Evolutionary conservation across 2,888 invertebrate species (phyloP), one percentile per base, ranked within the genome.

Genomic region (Oxycera nigricornis): DNA sequence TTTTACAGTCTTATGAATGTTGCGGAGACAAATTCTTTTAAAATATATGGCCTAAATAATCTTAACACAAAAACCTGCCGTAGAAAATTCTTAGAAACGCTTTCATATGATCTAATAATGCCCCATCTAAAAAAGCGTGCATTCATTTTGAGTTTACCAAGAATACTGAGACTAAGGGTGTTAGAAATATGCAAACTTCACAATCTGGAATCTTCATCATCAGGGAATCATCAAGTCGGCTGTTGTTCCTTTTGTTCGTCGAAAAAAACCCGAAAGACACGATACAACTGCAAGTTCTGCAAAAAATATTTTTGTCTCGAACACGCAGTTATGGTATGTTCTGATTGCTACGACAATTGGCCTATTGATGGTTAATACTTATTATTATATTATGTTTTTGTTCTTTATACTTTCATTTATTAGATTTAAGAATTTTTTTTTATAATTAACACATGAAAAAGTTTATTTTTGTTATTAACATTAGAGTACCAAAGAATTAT

Each of bases 261-360:
- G 11, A 35, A 73, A 73, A 73, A 73, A 72, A 72, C 24, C 59
- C 57, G 59, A 72, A 72, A 57, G 24, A 72, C 72, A 72, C 28
- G 4, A 72, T 72, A 72, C 24, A 72, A 72, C 59, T 72, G 35
- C 59, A 59, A 55, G 55, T 30, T 30, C 24, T 52, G 50, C 72
- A 72, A 30, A 52, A 72, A 57, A 59, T 72, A 62, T 50, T 50
- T 46, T 73, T 73, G 30, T 73, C 50, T 50, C 62, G 73, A 73
- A 41, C 73, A 41, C 28, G 50, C 73, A 73, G 35, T 73, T 62
- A 62, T 61, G n/a, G n/a, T n/a, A n/a, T n/a, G n/a, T n/a, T n/a
- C n/a, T n/a, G n/a, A n/a, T n/a, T n/a, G n/a, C n/a, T n/a, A n/a
- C n/a, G n/a, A n/a, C n/a, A n/a, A n/a, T n/a, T n/a, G n/a, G n/a